These are phyloP conservation scores for Osmerus eperlanus DNA, from an alignment of 2,113 vertebrate species.

Conservation along the genomic window DNA sequence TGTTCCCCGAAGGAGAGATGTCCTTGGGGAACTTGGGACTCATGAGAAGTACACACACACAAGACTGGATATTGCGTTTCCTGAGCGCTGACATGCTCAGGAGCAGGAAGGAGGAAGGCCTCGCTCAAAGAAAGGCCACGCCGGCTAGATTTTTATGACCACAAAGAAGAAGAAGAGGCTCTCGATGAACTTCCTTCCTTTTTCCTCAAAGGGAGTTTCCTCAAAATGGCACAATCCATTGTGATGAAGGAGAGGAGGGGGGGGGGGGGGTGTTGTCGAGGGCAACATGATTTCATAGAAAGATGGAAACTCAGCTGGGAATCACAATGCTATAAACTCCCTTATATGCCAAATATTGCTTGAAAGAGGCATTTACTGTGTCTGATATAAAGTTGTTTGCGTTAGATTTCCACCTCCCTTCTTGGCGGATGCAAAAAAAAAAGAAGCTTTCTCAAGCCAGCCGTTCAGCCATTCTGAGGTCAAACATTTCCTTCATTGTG, in stretches of 20 bases:
- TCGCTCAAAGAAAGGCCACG: background rate
- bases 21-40: conserved; percentile 7
- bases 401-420: too few species aligned
- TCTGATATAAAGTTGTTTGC: too few species aligned
- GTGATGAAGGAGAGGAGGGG: background rate
- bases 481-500: too few species aligned
- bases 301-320: too few species aligned
- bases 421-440: too few species aligned
- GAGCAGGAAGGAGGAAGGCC: background rate
- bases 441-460: too few species aligned
- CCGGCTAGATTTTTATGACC: conserved; percentile 3
- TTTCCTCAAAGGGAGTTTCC: background rate
- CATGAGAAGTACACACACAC: conserved; percentile 10
- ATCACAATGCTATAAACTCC: too few species aligned
- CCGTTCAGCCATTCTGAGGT: too few species aligned
- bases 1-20: conserved; percentile 4
- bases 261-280: background rate
- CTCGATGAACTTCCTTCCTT: conserved; percentile 1
- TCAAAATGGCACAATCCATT: background rate
- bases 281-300: too few species aligned
- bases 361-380: too few species aligned
- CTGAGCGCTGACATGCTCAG: background rate
- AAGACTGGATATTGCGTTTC: background rate
- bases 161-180: background rate
- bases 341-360: too few species aligned